These are phyloP conservation scores for Allolobophora icterica DNA, from an alignment of 2,888 invertebrate species.

Conservation along the genomic window DNA sequence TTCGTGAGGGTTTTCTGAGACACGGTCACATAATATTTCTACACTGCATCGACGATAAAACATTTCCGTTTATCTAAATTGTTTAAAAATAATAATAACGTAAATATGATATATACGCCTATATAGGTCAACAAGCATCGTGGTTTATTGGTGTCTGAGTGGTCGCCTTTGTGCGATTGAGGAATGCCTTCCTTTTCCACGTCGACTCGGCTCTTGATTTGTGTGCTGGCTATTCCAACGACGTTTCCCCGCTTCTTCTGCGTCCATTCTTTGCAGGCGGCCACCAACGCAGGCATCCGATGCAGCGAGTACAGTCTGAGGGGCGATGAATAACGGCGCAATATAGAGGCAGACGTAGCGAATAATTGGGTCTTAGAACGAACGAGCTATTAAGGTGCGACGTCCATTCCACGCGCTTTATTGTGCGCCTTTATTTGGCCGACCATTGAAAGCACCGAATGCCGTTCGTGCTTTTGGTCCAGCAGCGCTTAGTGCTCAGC, in stretches of 20 bases:
- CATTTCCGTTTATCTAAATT: no score
- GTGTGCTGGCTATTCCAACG: background rate
- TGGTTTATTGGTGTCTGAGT: background rate
- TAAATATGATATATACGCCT: background rate
- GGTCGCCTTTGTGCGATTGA: background rate
- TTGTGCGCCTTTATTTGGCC: background rate
- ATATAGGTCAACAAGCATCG: background rate
- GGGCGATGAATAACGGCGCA: background rate
- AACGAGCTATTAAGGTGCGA: background rate
- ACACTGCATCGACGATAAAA: no score
- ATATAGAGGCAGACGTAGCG: conserved; percentile 8
- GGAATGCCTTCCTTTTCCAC: background rate
- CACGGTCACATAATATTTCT: no score
- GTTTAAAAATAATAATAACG: no score
- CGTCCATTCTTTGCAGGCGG: background rate
- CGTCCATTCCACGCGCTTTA: background rate
- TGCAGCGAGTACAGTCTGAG: no score
- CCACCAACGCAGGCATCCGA: background rate
- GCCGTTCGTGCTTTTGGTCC: background rate
- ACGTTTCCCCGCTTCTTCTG: background rate
- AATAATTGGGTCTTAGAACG: conserved; percentile 4
- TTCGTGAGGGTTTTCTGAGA: no score
- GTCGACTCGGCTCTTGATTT: background rate
- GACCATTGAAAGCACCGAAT: conserved; percentile 17
- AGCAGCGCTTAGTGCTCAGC: background rate